Percentiles rank a stretch among this genome's conserved stretches.
Evolutionary conservation across 2,113 vertebrate species (phyloP).

Genomic region (Hemicordylus capensis): DNA sequence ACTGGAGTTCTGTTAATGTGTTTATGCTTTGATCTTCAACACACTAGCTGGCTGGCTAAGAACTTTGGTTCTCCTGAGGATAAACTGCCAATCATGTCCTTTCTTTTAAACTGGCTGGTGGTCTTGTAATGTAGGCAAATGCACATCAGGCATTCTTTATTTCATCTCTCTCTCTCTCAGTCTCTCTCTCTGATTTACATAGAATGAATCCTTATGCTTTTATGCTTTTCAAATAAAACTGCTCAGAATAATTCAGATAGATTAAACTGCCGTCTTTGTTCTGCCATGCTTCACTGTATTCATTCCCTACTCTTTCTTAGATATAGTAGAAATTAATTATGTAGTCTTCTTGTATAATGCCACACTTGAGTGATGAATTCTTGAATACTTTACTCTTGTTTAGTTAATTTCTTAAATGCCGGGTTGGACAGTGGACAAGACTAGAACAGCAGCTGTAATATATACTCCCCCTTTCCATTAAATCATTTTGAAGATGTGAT

Average conservation of each 20-base stretch:
- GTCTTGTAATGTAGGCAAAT: neutral
- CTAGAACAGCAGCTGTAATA: no score
- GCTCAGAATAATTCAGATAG: slow-evolving; percentile 23
- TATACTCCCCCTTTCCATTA: neutral
- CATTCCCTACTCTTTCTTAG: slow-evolving; percentile 1
- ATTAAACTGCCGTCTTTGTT: slow-evolving; percentile 41
- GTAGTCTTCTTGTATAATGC: neutral
- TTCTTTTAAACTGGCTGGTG: neutral
- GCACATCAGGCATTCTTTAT: neutral
- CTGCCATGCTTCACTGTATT: neutral
- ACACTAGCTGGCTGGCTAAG: neutral
- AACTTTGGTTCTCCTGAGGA: neutral
- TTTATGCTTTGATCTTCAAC: neutral
- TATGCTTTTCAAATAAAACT: slow-evolving; percentile 22
- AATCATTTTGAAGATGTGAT: neutral
- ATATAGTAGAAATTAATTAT: neutral
- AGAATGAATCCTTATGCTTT: slow-evolving; percentile 2
- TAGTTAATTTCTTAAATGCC: neutral
- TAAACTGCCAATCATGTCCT: neutral
- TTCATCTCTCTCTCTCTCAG: slow-evolving; percentile 23
- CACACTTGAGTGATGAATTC: neutral
- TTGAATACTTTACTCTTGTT: neutral
- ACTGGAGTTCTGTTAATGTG: neutral
- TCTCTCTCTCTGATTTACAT: slow-evolving; percentile 29
- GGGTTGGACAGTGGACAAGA: neutral